A percentile compares a stretch with the other conserved stretches of the same genome.
phyloP scores from a whole-genome alignment of 1,140 invertebrate species.

The Pissodes strobi region DNA sequence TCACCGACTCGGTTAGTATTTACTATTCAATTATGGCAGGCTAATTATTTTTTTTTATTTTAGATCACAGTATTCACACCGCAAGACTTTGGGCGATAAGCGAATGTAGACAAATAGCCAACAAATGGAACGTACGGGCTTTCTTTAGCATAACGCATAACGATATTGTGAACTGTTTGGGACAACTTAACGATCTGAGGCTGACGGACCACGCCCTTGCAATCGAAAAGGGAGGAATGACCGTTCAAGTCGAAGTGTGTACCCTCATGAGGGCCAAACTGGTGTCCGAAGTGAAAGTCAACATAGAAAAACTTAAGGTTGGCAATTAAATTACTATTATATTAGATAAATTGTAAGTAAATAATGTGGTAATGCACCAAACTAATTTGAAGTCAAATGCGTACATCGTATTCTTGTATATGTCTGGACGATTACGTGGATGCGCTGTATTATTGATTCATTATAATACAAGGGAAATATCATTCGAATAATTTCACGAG shows the following conservation, averaged over 20 bases:
- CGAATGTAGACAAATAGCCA: conserved; percentile 70
- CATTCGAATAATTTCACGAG: too few relatives aligned
- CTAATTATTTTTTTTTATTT: conserved; percentile 19
- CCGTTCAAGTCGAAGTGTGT: conserved; percentile 67
- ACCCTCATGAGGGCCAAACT: conserved; percentile 77
- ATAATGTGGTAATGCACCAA: too few relatives aligned
- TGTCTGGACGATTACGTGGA: too few relatives aligned
- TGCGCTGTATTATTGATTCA: too few relatives aligned
- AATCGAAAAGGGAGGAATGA: conserved; percentile 58
- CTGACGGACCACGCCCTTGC: conserved; percentile 64
- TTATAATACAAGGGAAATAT: too few relatives aligned
- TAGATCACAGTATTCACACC: conserved; percentile 77
- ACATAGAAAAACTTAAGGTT: conserved; percentile 74
- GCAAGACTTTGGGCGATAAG: conserved; percentile 73
- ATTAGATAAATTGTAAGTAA: too few relatives aligned
- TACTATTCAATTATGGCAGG: not conserved
- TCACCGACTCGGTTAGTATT: conserved; percentile 66
- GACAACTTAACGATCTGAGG: conserved; percentile 65
- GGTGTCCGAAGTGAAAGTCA: conserved; percentile 73
- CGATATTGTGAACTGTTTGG: conserved; percentile 70
- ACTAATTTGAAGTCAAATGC: too few relatives aligned
- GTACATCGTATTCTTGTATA: too few relatives aligned
- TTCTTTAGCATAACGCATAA: conserved; percentile 60
- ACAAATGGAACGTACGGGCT: conserved; percentile 71
- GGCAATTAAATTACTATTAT: too few relatives aligned